Conservation (phyloP, 2,888 invertebrate genomes). For the Physocephala rufipes region DNA sequence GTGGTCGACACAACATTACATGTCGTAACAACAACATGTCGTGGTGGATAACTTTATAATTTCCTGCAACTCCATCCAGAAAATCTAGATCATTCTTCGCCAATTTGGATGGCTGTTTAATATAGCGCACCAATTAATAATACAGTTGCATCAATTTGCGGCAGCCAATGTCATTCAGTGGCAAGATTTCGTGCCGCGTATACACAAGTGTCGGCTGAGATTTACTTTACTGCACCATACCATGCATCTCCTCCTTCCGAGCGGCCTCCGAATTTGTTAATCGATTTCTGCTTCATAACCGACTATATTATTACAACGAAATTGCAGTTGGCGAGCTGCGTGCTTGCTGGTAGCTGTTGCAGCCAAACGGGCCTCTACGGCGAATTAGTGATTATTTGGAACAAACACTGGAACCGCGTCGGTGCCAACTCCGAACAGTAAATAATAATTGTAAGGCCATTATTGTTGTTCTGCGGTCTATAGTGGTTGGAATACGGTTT, state of each 20-base stretch:
- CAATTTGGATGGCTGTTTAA: slow-evolving; percentile 34
- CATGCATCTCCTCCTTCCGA: neutral
- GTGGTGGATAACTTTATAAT: too few species aligned
- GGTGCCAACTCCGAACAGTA: slow-evolving; percentile 49
- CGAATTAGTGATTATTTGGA: neutral
- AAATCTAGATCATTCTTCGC: slow-evolving; percentile 35
- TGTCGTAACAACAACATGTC: too few species aligned
- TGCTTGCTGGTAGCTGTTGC: slow-evolving; percentile 11
- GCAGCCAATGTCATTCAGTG: slow-evolving; percentile 30
- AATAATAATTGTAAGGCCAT: slow-evolving; percentile 57
- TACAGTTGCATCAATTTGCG: slow-evolving; percentile 31
- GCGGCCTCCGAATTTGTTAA: slow-evolving; percentile 43
- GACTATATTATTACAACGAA: slow-evolving; percentile 49
- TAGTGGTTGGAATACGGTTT: neutral
- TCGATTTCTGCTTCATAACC: slow-evolving; percentile 45
- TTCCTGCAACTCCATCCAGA: too few species aligned
- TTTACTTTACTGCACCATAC: slow-evolving; percentile 37
- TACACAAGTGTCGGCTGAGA: slow-evolving; percentile 48
- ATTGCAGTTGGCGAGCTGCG: slow-evolving; percentile 43
- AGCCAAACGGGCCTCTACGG: neutral
- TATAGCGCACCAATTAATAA: too few species aligned
- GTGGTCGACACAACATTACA: too few species aligned
- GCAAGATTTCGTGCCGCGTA: slow-evolving; percentile 39
- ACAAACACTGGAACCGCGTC: slow-evolving; percentile 39
- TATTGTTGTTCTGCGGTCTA: slow-evolving; percentile 39